Evolutionary conservation across 1,140 invertebrate genomes (phyloP).

Genomic region (Macrostomum lignano): DNA sequence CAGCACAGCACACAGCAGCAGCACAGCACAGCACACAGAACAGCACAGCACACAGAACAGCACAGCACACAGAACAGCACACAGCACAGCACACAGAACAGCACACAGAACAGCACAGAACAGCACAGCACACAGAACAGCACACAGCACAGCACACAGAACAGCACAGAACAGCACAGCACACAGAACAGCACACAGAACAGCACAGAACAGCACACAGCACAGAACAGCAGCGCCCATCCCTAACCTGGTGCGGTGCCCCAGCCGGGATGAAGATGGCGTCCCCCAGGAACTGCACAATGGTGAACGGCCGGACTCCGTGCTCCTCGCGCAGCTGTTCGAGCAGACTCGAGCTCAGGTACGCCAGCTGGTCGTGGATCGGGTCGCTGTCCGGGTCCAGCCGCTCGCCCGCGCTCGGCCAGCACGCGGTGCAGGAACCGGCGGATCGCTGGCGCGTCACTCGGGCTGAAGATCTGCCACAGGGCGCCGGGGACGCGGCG

Average conservation of each 20-base stretch:
- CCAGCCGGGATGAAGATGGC: slow-evolving; percentile 88
- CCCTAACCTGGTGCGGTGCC: slow-evolving; percentile 56
- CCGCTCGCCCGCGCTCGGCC: slow-evolving; percentile 49
- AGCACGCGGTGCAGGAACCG: slow-evolving; percentile 64
- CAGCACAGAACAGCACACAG: slow-evolving; percentile 6
- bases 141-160: background rate
- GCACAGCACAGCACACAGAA: too few relatives aligned
- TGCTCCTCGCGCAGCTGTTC: slow-evolving; percentile 64
- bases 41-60: too few relatives aligned
- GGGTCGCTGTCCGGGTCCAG: slow-evolving; percentile 69
- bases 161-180: slow-evolving; percentile 3
- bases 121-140: too few relatives aligned
- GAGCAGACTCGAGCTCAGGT: slow-evolving; percentile 57
- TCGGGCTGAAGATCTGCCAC: slow-evolving; percentile 82
- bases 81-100: too few relatives aligned
- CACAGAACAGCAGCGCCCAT: background rate
- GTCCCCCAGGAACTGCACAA: slow-evolving; percentile 77
- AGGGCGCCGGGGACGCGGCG: slow-evolving; percentile 58
- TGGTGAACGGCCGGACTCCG: slow-evolving; percentile 67
- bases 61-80: too few relatives aligned
- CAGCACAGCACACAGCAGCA: too few relatives aligned
- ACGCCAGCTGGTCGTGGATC: slow-evolving; percentile 86
- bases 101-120: too few relatives aligned
- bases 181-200: slow-evolving; percentile 6
- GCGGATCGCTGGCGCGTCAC: slow-evolving; percentile 75